phyloP scores from a whole-genome alignment of 2,113 vertebrate genomes.

The Dasyprocta punctata region DNA sequence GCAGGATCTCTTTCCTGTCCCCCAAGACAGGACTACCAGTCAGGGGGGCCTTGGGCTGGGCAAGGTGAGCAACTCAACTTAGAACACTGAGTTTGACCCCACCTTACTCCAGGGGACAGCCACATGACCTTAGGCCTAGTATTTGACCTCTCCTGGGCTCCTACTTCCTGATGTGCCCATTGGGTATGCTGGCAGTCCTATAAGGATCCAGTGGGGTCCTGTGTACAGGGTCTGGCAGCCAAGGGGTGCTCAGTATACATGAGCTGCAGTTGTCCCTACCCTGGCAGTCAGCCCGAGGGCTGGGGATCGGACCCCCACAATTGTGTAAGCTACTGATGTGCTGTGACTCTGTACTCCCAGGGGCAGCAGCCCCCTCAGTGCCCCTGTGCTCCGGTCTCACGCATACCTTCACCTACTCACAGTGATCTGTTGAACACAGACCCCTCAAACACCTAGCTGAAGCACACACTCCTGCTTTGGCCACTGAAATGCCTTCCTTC shows the following conservation, averaged over 20 bases:
- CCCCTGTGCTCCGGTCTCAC: not conserved
- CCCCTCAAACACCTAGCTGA: not conserved
- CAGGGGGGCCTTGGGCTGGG: not conserved
- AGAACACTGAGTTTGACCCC: too few species aligned
- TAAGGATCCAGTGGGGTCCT: not conserved
- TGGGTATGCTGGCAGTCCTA: rapidly evolving
- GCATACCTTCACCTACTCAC: not conserved
- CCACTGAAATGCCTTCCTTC: not conserved
- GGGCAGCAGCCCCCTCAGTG: not conserved
- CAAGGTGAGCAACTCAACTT: not conserved
- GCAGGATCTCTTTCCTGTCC: slow-evolving; percentile 93
- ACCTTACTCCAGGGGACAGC: not conserved
- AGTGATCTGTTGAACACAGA: rapidly evolving
- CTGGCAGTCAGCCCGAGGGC: not conserved
- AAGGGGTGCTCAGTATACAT: rapidly evolving
- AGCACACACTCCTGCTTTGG: not conserved
- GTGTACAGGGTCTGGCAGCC: rapidly evolving
- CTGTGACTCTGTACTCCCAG: not conserved
- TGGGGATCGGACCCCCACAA: not conserved
- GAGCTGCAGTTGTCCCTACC: not conserved
- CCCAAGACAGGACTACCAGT: not conserved
- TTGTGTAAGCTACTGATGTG: rapidly evolving
- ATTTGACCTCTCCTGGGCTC: not conserved
- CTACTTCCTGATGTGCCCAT: not conserved
- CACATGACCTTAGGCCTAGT: not conserved